phyloP scores from a whole-genome alignment of 2,888 invertebrate genomes.

The Pterostichus niger region DNA sequence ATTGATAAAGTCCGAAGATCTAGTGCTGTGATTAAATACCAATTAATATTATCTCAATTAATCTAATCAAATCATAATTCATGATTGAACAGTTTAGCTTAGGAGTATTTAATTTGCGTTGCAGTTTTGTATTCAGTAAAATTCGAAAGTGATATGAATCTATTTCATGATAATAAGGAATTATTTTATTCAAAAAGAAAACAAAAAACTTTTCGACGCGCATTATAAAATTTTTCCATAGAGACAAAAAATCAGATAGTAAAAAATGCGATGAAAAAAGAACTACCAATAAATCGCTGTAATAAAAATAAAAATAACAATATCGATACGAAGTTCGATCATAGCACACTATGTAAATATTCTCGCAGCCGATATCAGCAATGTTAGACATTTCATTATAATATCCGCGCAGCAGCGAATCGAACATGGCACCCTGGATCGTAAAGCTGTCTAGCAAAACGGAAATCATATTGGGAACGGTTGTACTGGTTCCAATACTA shows the following conservation, averaged over 20 bases:
- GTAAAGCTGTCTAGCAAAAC: conserved; percentile 56
- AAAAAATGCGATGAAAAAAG: conserved; percentile 17
- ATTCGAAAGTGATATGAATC: too few species aligned
- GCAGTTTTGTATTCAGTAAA: too few species aligned
- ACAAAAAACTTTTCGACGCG: not conserved
- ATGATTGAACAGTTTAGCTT: too few species aligned
- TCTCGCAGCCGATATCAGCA: conserved; percentile 10
- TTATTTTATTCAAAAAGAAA: not conserved
- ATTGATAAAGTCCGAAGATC: too few species aligned
- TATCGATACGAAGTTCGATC: conserved; percentile 31
- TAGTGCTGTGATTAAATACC: too few species aligned
- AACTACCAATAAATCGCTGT: conserved; percentile 15
- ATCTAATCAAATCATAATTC: too few species aligned
- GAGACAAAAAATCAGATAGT: conserved; percentile 26
- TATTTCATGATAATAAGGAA: not conserved
- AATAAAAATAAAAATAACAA: conserved; percentile 54
- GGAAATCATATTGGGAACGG: conserved; percentile 60
- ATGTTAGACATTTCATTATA: conserved; percentile 61
- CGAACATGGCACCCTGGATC: conserved; percentile 46
- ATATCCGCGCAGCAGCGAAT: conserved; percentile 37
- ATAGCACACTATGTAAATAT: conserved; percentile 23
- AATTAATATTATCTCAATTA: too few species aligned
- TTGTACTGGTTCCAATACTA: not conserved
- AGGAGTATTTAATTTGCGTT: too few species aligned
- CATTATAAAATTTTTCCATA: not conserved